phyloP scores from a whole-genome alignment of 1,140 invertebrate species.

The Phocides pigmalion region DNA sequence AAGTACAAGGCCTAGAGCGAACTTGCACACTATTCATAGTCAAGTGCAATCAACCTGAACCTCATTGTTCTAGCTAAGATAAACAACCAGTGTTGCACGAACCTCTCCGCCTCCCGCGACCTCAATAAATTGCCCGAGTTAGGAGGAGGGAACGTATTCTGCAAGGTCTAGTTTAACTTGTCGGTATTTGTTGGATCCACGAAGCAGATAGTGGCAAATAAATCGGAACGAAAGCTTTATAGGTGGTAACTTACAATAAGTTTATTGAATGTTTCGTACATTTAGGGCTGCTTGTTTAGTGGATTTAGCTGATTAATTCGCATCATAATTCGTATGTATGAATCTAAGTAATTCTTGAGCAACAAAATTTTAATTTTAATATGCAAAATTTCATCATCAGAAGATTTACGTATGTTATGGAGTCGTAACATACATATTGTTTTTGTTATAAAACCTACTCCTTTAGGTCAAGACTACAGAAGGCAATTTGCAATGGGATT shows the following conservation, averaged over 20 bases:
- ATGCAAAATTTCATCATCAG: no score
- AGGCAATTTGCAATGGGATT: no score
- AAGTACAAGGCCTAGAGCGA: constrained; percentile 59
- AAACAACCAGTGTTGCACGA: constrained; percentile 40
- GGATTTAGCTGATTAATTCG: not conserved
- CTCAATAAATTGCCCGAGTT: not conserved
- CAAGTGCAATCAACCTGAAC: constrained; percentile 75
- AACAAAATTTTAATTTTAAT: no score
- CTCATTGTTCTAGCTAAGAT: constrained; percentile 61
- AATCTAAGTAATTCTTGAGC: no score
- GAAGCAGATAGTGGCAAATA: constrained; percentile 62
- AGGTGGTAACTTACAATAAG: constrained; percentile 37
- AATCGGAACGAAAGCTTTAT: constrained; percentile 52
- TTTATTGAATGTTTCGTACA: constrained; percentile 27
- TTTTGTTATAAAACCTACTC: no score
- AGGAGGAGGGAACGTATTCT: constrained; percentile 40
- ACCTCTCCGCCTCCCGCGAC: constrained; percentile 33
- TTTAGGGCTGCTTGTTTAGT: not conserved
- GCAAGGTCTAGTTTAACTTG: constrained; percentile 34
- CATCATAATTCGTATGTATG: not conserved
- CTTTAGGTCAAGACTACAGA: no score
- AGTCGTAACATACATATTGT: no score
- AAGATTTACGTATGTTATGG: no score
- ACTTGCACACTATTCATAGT: constrained; percentile 57
- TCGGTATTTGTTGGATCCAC: constrained; percentile 55